These are phyloP conservation scores for Drosophila recens DNA, from an alignment of 2,888 invertebrate genomes.

Conservation along the genomic window DNA sequence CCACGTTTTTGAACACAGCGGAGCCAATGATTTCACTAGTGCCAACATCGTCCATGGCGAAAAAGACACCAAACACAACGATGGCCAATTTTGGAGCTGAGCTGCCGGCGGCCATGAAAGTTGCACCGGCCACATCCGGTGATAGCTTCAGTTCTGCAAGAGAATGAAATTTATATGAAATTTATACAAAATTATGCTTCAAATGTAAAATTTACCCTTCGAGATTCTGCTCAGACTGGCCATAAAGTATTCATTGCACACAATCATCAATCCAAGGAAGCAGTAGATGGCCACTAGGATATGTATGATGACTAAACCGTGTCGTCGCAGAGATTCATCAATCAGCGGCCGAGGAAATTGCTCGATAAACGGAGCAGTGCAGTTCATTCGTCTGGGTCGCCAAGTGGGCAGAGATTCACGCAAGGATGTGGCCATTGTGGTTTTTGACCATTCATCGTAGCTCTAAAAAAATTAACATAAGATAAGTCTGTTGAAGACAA, in stretches of 20 bases:
- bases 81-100: conserved; percentile 98
- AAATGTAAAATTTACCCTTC: conserved; percentile 88
- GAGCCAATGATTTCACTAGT: conserved; percentile 97
- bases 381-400: conserved; percentile 88
- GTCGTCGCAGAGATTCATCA: conserved; percentile 90
- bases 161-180: neutral
- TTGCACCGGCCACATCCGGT: conserved; percentile 98
- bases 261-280: conserved; percentile 96
- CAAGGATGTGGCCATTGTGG: conserved; percentile 60
- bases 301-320: conserved; percentile 95
- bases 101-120: conserved; percentile 99
- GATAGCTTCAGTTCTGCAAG: conserved; percentile 91
- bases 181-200: conserved; percentile 35
- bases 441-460: neutral
- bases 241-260: conserved; percentile 98
- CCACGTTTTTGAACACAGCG: conserved; percentile 98
- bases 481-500: neutral
- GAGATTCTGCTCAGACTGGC: conserved; percentile 96
- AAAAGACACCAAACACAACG: conserved; percentile 96
- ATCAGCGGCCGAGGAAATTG: conserved; percentile 95
- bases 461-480: conserved; percentile 1
- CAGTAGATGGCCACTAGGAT: conserved; percentile 94
- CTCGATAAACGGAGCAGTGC: conserved; percentile 95
- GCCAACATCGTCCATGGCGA: conserved; percentile 96
- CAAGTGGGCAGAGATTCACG: conserved; percentile 86